These are phyloP conservation scores for Tribolium madens DNA, from an alignment of 1,140 invertebrate species.

Conservation along the genomic window DNA sequence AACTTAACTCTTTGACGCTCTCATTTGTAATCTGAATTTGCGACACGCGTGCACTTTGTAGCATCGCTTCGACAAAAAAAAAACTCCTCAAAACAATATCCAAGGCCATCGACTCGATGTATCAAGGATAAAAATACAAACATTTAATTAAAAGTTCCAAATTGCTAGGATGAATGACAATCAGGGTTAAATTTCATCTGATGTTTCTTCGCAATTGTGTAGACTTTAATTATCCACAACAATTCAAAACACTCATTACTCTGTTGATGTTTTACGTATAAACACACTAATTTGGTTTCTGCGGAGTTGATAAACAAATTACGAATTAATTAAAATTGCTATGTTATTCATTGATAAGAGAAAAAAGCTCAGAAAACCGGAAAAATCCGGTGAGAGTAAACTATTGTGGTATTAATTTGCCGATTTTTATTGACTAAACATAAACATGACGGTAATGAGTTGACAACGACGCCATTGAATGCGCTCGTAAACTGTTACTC, in stretches of 20 bases:
- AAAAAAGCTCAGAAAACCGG: background rate
- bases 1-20: slow-evolving; percentile 20
- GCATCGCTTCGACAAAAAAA: background rate
- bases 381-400: slow-evolving; percentile 17
- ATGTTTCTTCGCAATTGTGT: too few species aligned
- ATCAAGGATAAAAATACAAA: background rate
- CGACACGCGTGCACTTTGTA: background rate
- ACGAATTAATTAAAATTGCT: background rate
- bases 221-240: too few species aligned
- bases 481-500: background rate
- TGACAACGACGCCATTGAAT: slow-evolving; percentile 7
- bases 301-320: background rate
- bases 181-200: too few species aligned
- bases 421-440: slow-evolving; percentile 22
- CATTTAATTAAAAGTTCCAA: background rate
- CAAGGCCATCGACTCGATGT: background rate
- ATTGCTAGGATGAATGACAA: too few species aligned
- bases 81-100: slow-evolving; percentile 3
- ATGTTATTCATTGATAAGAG: background rate
- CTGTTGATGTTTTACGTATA: background rate
- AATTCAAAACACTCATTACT: background rate
- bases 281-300: background rate
- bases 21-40: slow-evolving; percentile 21
- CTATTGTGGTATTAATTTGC: slow-evolving; percentile 7
- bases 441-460: slow-evolving; percentile 16